Conservation (phyloP, 1,140 invertebrate genomes). For the Protaetia brevitarsis region DNA sequence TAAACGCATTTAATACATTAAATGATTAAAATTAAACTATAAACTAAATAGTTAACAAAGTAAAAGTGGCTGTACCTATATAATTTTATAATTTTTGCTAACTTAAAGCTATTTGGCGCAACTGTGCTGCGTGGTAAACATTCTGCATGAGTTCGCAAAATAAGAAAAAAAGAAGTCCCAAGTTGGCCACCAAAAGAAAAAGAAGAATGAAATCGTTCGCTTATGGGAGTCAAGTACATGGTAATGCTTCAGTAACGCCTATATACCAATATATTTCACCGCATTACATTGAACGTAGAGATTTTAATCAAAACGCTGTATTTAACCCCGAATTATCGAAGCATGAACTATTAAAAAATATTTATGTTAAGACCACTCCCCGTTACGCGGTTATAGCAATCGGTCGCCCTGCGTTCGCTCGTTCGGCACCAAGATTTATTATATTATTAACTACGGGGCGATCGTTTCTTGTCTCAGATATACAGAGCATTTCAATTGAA, state of each 20-base stretch:
- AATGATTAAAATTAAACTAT: too few relatives aligned
- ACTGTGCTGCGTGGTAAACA: not conserved
- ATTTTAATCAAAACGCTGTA: constrained; percentile 21
- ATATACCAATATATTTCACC: constrained; percentile 12
- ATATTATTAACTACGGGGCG: constrained; percentile 19
- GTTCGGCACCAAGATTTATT: not conserved
- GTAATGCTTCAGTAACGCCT: not conserved
- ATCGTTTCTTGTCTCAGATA: not conserved
- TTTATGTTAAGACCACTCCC: constrained; percentile 24
- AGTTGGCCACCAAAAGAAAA: too few relatives aligned
- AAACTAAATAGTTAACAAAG: too few relatives aligned
- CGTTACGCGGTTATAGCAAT: not conserved
- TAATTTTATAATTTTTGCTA: too few relatives aligned
- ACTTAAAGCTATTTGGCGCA: not conserved
- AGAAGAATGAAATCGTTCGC: not conserved
- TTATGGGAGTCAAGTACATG: not conserved
- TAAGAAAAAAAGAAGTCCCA: not conserved
- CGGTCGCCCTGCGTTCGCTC: not conserved
- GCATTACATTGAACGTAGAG: not conserved
- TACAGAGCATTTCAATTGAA: too few relatives aligned
- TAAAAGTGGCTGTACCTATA: too few relatives aligned
- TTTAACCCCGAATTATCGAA: constrained; percentile 26
- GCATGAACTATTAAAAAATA: constrained; percentile 26
- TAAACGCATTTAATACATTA: too few relatives aligned
- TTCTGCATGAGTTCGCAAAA: not conserved